Evolutionary conservation across 2,113 vertebrate species (phyloP), one percentile per base, ranked within the genome.

Genomic region (Phodopus roborovskii): DNA sequence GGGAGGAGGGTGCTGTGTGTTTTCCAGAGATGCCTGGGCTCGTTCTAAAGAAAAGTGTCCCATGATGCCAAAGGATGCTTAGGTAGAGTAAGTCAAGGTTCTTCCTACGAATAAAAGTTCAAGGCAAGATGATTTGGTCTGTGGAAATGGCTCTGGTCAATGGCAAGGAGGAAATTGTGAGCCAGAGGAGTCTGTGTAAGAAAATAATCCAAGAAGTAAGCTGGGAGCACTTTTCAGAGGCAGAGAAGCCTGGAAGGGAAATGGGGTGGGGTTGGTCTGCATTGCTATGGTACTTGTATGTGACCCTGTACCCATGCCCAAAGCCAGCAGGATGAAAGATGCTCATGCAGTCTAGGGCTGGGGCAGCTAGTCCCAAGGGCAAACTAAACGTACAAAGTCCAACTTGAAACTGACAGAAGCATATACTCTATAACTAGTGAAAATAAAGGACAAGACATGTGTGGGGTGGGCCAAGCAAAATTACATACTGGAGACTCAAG

Each of bases 81-180:
- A 88, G 92, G 24, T 77, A 91, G 94, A 96, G 92, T 74, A 91
- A 71, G 85, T 71, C 81, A 56, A 83, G 85, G 53, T 87, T 88
- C 75, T 39, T 30, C 83, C 70, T 95, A 84, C 71, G 96, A 94
- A 82, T 53, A 91, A 81, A 97, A 95, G 42, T 85, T 26, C 66
- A 95, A 90, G 95, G 58, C 81, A 81, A 28, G 83, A 85, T 92
- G 85, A 90, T 75, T 94, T 91, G 94, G 91, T 75, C 81, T 39
- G 30, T 92, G 70, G 81, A 95, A 94, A 92, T 78, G 75, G 26
- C 74, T 58, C 0, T 79, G 53, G 58, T 71, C 64, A 91, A 82
- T 81, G 86, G 66, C 8, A 88, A 89, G 53, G 48, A 95, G 9
- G 30, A 95, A 95, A 92, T 48, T 56, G 30, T 45, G 50, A 26